phyloP scores from a whole-genome alignment of 2,888 invertebrate genomes.

The Caenorhabditis becei region DNA sequence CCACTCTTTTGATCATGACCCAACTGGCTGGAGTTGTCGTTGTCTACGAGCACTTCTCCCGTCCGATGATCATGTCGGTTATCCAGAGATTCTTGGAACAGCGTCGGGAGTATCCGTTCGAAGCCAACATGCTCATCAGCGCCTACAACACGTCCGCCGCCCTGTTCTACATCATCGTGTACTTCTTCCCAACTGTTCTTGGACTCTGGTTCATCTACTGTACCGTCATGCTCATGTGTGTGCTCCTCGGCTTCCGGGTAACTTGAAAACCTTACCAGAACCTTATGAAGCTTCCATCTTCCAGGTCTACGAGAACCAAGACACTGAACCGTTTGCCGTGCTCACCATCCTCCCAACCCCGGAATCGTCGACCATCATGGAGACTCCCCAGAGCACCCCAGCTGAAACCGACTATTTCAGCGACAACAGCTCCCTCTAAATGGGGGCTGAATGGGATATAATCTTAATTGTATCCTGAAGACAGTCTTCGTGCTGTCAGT shows the following conservation, averaged over 20 bases:
- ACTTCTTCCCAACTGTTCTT: neutral
- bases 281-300: neutral
- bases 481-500: no score
- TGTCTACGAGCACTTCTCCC: neutral
- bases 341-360: neutral
- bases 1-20: neutral
- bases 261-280: neutral
- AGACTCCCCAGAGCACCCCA: neutral
- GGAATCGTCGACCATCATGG: conserved; percentile 1
- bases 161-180: neutral
- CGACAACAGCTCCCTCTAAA: neutral
- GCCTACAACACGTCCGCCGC: neutral
- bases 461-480: no score
- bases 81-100: neutral
- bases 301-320: neutral
- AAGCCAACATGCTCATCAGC: neutral
- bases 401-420: conserved; percentile 21
- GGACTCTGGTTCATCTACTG: conserved; percentile 17
- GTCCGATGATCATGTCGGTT: neutral
- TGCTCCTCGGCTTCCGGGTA: conserved; percentile 4
- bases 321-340: neutral
- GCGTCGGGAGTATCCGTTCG: neutral
- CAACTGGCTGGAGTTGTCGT: neutral
- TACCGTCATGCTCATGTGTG: conserved; percentile 2
- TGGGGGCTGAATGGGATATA: no score